Percentiles rank a stretch among this genome's conserved stretches.
phyloP scores from a whole-genome alignment of 2,797 vertebrate genomes.

The Acrocephalus scirpaceus region DNA sequence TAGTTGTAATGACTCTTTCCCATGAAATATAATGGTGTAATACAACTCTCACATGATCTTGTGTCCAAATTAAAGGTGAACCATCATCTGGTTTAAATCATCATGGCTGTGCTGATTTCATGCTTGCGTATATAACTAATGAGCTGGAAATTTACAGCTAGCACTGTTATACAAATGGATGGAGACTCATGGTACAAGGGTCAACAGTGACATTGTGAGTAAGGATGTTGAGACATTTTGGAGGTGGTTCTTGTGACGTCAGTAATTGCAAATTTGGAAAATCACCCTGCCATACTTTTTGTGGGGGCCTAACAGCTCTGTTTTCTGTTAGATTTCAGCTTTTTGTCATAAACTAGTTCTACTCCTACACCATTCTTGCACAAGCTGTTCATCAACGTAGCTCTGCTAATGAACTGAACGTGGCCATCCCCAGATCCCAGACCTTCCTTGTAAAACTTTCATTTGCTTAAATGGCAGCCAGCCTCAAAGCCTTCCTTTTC shows the following conservation, averaged over 20 bases:
- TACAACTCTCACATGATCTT: background rate
- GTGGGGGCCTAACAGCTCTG: background rate
- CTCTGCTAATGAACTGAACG: fast-evolving
- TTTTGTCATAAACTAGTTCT: background rate
- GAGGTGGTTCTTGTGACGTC: background rate
- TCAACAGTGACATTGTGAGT: background rate
- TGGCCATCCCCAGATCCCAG: background rate
- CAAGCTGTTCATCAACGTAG: background rate
- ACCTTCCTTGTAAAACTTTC: background rate
- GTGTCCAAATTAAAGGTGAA: slow-evolving; percentile 44
- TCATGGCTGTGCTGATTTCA: slow-evolving; percentile 14
- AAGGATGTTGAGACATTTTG: slow-evolving; percentile 18
- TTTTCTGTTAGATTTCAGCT: slow-evolving; percentile 26
- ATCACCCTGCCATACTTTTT: background rate
- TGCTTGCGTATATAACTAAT: slow-evolving; percentile 12
- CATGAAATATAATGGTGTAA: background rate
- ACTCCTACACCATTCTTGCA: background rate
- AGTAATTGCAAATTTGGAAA: background rate
- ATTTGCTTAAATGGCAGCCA: background rate
- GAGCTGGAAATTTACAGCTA: slow-evolving; percentile 42
- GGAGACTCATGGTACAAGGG: background rate
- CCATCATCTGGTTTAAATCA: slow-evolving; percentile 55
- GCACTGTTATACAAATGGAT: background rate
- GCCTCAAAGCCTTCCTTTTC: background rate
- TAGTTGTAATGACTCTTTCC: background rate